Percentiles rank a stretch among this genome's conserved stretches.
phyloP scores from a whole-genome alignment of 2,888 invertebrate species.

The Acanthosepion pharaonis region DNA sequence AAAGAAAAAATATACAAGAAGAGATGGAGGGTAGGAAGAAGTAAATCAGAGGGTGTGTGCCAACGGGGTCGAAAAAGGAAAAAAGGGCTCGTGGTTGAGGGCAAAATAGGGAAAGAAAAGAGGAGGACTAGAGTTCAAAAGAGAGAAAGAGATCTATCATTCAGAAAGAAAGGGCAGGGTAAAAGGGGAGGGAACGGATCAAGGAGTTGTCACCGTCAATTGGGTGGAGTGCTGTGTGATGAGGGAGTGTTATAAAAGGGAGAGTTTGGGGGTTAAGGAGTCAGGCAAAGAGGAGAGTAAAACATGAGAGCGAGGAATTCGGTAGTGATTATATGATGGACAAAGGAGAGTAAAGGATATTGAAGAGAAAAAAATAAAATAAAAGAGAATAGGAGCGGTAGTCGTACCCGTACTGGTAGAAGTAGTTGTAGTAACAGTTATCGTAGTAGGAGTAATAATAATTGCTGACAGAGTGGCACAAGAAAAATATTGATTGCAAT shows the following conservation, averaged over 20 bases:
- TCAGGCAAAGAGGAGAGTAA: neutral
- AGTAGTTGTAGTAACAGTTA: neutral
- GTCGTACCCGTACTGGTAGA: neutral
- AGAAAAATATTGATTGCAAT: no score
- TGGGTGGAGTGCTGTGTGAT: neutral
- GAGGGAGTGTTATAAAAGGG: neutral
- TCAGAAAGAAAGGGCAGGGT: neutral
- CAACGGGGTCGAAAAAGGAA: neutral
- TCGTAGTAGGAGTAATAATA: no score
- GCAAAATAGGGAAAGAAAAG: neutral
- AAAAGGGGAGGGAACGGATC: neutral
- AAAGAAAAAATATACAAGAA: no score
- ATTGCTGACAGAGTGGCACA: no score
- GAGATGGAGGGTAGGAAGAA: neutral
- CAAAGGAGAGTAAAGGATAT: neutral
- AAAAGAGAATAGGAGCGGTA: neutral
- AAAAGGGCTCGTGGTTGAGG: neutral
- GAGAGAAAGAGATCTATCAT: neutral
- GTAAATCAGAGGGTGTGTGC: neutral
- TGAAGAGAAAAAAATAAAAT: neutral
- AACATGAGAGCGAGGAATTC: neutral
- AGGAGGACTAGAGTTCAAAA: neutral
- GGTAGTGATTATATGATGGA: neutral
- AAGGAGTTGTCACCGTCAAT: constrained; percentile 22
- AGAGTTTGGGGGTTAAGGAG: neutral